phyloP scores from a whole-genome alignment of 2,888 invertebrate species.

The Crioceris asparagi region DNA sequence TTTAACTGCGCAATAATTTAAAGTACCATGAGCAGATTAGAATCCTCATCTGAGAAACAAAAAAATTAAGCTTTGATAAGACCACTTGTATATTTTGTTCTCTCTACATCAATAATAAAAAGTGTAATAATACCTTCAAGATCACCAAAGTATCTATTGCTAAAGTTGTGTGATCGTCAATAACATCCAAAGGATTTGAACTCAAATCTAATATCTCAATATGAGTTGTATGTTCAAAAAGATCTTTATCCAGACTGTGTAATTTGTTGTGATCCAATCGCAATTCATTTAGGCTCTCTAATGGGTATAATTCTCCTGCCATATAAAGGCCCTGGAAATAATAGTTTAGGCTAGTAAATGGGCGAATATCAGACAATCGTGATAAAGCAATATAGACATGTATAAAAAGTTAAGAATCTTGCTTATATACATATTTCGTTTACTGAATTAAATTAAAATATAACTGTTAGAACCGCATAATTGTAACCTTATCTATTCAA shows the following conservation, averaged over 20 bases:
- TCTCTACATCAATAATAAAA: background rate
- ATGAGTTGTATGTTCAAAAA: constrained; percentile 62
- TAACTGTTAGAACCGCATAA: too few species aligned
- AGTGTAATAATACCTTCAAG: constrained; percentile 51
- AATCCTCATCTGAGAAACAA: too few species aligned
- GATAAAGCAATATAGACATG: too few species aligned
- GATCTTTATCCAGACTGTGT: constrained; percentile 55
- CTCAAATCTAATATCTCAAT: constrained; percentile 58
- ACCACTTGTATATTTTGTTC: background rate
- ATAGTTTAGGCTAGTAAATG: too few species aligned
- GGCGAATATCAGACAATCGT: too few species aligned
- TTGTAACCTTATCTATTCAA: too few species aligned
- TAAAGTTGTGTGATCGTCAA: constrained; percentile 51
- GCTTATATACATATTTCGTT: too few species aligned
- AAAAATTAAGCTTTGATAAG: too few species aligned
- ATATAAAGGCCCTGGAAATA: constrained; percentile 52
- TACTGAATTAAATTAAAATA: too few species aligned
- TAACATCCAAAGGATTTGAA: constrained; percentile 60
- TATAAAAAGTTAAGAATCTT: too few species aligned
- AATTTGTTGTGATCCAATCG: constrained; percentile 60
- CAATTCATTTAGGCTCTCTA: constrained; percentile 47
- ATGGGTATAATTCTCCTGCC: constrained; percentile 48
- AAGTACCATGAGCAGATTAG: too few species aligned
- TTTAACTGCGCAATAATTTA: too few species aligned
- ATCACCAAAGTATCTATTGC: constrained; percentile 54